Evolutionary conservation across 2,797 vertebrate species (phyloP).

Genomic region (Myotis vivesi): DNA sequence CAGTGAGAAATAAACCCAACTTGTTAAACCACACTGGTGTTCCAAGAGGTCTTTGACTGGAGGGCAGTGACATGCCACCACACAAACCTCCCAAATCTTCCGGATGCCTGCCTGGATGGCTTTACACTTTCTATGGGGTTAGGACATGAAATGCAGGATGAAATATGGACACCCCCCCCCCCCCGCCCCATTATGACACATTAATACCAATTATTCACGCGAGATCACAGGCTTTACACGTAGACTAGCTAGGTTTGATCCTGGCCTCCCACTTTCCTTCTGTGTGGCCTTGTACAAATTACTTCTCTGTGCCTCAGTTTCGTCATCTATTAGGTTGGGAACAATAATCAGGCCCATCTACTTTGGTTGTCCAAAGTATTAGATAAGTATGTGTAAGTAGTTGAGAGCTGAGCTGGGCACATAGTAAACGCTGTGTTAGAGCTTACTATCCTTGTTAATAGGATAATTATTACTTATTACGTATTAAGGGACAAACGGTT

Average conservation of each 20-base stretch:
- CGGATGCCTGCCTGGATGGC: not conserved
- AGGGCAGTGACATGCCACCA: not conserved
- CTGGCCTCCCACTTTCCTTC: constrained; percentile 6
- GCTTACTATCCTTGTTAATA: constrained; percentile 34
- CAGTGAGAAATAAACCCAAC: constrained; percentile 6
- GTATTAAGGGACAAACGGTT: constrained; percentile 18
- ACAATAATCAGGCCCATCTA: not conserved
- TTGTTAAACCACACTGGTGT: constrained; percentile 37
- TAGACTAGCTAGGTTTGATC: not conserved
- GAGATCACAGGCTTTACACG: constrained; percentile 21
- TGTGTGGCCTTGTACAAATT: not conserved
- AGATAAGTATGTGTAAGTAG: not conserved
- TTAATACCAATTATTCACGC: not conserved
- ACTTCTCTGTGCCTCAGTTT: constrained; percentile 8
- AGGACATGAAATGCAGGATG: not conserved
- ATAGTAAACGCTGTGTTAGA: not conserved
- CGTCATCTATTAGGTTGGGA: not conserved
- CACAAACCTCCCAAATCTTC: not conserved
- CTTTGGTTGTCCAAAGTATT: not conserved
- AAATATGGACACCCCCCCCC: not conserved
- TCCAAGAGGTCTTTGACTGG: not conserved
- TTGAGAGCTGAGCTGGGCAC: not conserved
- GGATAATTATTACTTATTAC: constrained; percentile 21
- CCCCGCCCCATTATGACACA: not conserved
- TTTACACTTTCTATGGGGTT: not conserved